These are phyloP conservation scores for Coregonus suidteri DNA, from an alignment of 2,797 vertebrate species.

Conservation along the genomic window DNA sequence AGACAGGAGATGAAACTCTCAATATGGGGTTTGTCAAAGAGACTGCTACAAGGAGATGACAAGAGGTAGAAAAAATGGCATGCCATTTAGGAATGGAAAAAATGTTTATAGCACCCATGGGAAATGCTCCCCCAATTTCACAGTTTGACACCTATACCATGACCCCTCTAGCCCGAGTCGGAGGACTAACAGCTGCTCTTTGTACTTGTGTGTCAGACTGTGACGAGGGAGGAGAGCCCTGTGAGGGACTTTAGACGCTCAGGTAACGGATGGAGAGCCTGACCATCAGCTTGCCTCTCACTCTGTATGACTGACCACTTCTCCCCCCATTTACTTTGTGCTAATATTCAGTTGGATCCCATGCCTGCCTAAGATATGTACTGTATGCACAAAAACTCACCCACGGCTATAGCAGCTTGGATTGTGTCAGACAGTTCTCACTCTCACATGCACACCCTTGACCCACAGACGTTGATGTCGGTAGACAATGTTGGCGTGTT, in stretches of 20 bases:
- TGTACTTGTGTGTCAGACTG: constrained; percentile 76
- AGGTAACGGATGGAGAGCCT: constrained; percentile 67
- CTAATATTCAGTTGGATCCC: constrained; percentile 53
- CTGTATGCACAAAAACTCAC: constrained; percentile 56
- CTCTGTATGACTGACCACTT: constrained; percentile 46
- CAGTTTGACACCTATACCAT: constrained; percentile 24
- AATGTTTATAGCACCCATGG: constrained; percentile 15
- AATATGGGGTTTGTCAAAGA: neutral
- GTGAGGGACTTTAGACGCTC: constrained; percentile 75
- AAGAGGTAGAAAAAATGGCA: neutral
- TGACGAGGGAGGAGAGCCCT: constrained; percentile 73
- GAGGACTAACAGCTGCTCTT: constrained; percentile 72
- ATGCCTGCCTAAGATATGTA: constrained; percentile 56
- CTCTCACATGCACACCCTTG: constrained; percentile 46
- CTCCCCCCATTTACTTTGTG: constrained; percentile 46
- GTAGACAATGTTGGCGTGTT: constrained; percentile 42
- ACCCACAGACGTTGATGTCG: constrained; percentile 44
- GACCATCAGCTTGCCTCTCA: constrained; percentile 37
- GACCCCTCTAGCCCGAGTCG: constrained; percentile 35
- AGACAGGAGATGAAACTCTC: neutral
- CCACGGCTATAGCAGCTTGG: constrained; percentile 44
- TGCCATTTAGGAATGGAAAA: constrained; percentile 10
- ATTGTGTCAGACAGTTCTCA: constrained; percentile 39
- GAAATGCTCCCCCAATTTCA: constrained; percentile 33
- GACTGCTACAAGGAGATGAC: neutral